Evolutionary conservation across 2,888 invertebrate species (phyloP), one percentile per base, ranked within the genome.

Genomic region (Zonitis immaculata): DNA sequence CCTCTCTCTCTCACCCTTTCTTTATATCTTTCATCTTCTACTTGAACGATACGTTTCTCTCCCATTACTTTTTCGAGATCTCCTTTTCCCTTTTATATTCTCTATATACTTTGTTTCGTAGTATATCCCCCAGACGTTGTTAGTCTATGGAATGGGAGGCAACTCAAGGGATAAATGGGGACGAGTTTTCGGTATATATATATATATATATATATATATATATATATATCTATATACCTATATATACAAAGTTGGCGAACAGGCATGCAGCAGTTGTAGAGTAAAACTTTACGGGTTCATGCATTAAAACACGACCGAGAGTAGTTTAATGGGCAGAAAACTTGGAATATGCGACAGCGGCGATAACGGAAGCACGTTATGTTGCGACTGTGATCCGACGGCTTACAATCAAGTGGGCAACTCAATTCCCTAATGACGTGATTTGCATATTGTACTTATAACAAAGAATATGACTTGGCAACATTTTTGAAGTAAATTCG

Each of bases 271-370:
- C 18, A 39, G 39, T 39, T 39, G 18, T 39, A 20, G 39, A 39
- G 39, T 11, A 39, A 39, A 39, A 39, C 39, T 39, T 39, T 39
- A 18, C 39, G 39, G 39, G 39, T 39, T 39, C 39, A 39, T 39
- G 18, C 39, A 39, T 39, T 39, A 39, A 39, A 39, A 39, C 39
- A 39, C 39, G 39, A 39, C 39, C 18, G 39, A 39, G 39, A 39
- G 39, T 18, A 18, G 39, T 39, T 39, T 39, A 39, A 39, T 39
- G 39, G 39, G 16, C 18, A 39, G 39, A 39, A 39, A 39, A 39
- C 39, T 39, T 39, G 39, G 16, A 39, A 39, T 39, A 18, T n/a
- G n/a, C n/a, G n/a, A n/a, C 39, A 18, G 18, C 39, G 39, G 16
- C 16, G 39, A 18, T 18, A n/a, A 7, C 28, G 28, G 28, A 28